These are phyloP conservation scores for Oligia fasciuncula DNA, from an alignment of 2,888 invertebrate species.

Conservation along the genomic window DNA sequence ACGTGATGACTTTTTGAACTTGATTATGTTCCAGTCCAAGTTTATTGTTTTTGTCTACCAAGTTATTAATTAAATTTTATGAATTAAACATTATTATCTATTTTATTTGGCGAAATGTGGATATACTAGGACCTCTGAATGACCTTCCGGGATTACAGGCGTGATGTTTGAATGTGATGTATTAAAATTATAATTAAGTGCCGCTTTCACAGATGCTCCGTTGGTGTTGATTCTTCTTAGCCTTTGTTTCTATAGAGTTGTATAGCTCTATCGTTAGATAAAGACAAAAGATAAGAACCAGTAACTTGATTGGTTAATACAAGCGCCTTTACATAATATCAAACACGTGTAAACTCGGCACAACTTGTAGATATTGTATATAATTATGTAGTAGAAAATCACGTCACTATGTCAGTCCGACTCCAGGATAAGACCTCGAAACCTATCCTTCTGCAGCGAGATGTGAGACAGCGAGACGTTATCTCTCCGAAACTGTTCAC, in stretches of 20 bases:
- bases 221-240: too few species aligned
- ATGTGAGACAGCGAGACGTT: too few species aligned
- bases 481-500: too few species aligned
- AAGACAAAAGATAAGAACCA: too few species aligned
- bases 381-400: background rate
- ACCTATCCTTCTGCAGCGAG: too few species aligned
- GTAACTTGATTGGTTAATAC: background rate
- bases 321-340: background rate
- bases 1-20: background rate
- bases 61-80: background rate
- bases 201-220: background rate
- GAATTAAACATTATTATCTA: background rate
- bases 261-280: background rate
- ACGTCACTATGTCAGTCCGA: too few species aligned
- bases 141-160: too few species aligned
- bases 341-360: background rate
- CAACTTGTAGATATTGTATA: background rate
- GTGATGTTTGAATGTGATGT: too few species aligned
- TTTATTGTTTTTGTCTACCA: background rate
- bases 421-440: too few species aligned
- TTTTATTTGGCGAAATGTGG: background rate
- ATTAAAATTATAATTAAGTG: too few species aligned
- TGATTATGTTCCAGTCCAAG: background rate
- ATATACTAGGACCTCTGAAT: too few species aligned
- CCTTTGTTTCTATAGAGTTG: background rate